Conservation (phyloP, 2,888 invertebrate genomes). For the Scrobipalpa costella region DNA sequence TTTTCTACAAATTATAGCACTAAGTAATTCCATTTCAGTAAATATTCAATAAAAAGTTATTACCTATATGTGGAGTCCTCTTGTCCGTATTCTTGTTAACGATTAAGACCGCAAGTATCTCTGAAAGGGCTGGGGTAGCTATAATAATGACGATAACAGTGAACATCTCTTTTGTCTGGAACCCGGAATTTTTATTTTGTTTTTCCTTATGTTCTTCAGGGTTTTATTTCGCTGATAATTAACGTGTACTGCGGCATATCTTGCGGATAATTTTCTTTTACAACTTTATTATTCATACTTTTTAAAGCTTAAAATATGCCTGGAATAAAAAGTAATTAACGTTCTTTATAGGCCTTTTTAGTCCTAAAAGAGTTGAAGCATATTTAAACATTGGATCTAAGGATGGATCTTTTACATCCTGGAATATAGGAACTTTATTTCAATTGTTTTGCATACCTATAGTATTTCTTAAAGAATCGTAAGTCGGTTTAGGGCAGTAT, state of each 20-base stretch:
- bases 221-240: neutral
- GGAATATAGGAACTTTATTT: no score
- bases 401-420: no score
- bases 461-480: no score
- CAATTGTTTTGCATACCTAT: no score
- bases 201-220: neutral
- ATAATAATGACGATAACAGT: neutral
- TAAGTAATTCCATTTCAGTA: no score
- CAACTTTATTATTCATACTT: neutral
- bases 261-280: neutral
- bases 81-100: slow-evolving; percentile 1
- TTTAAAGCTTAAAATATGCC: neutral
- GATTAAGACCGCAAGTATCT: slow-evolving; percentile 1
- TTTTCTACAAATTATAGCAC: no score
- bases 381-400: no score
- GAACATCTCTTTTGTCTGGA: neutral
- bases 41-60: no score
- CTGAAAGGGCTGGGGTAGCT: neutral
- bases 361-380: no score
- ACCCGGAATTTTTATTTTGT: neutral
- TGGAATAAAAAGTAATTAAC: neutral
- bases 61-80: no score
- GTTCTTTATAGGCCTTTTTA: no score
- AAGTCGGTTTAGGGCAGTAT: no score
- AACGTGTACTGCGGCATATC: neutral